Base-by-base conservation (phyloP, 2,888 invertebrate species). In the Erebia aethiops region DNA sequence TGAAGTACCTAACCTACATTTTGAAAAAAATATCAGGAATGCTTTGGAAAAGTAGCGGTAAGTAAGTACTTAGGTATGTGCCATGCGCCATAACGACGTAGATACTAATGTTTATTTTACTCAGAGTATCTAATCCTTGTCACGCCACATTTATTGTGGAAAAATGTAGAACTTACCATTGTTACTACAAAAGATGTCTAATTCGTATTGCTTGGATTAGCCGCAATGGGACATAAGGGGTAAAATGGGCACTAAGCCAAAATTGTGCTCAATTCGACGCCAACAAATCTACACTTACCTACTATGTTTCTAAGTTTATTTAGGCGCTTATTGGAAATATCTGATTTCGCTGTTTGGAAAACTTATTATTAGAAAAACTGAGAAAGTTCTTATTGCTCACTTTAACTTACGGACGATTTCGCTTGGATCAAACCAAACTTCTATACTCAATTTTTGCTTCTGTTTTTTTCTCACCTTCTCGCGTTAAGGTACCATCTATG, bases 141-240 rank as follows among this genome's bases (percentile, higher is more conserved):
- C 51, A 61, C n/a, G 54, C 41, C 54, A 52, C 64, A 16, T 64
- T n/a, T 35, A 63, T 7, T 46, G 61, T 11, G 54, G 13, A 35
- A 35, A 35, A 35, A 35, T 18, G 41, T 64, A n/a, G n/a, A n/a
- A n/a, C n/a, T n/a, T 7, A 41, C 26, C 10, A 60, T 49, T 49
- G 62, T 51, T 49, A 69, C 72, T 63, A 69, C 69, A 67, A 43
- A 43, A 71, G 61, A 49, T 35, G 26, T 11, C 69, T 71, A 65
- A 74, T 62, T 70, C 52, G 57, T 63, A 74, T 65, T 72, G 70
- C 70, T 74, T 62, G 70, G 68, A 70, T 74, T 73, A 68, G 61
- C 43, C 21, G 46, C 41, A 51, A 54, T 56, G 66, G 54, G 35
- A 56, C 49, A 61, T 52, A 68, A 68, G 52, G 73, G 66, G 62